A percentile compares a stretch with the other conserved stretches of the same genome.
phyloP scores from a whole-genome alignment of 2,113 vertebrate genomes.

The Apteryx owenii region DNA sequence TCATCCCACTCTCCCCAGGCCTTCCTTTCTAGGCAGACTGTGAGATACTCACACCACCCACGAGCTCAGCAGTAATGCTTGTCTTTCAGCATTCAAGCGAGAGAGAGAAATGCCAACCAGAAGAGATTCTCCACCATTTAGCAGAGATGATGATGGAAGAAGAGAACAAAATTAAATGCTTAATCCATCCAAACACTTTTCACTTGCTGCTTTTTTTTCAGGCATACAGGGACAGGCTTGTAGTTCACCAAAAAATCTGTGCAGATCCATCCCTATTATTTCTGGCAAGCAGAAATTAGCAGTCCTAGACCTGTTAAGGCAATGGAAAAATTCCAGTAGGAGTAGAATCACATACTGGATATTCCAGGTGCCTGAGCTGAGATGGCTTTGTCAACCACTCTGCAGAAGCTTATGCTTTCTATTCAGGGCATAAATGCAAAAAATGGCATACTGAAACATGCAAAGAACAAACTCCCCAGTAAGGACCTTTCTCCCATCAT shows the following conservation, averaged over 20 bases:
- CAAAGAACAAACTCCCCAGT: neutral
- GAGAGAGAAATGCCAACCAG: neutral
- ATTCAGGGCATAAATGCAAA: neutral
- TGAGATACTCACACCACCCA: neutral
- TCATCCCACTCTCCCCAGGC: neutral
- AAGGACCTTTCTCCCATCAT: neutral
- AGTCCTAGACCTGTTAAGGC: neutral
- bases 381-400: neutral
- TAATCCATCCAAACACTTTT: neutral
- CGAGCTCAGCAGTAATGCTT: neutral
- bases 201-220: neutral
- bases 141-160: neutral
- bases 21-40: neutral
- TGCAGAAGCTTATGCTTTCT: neutral
- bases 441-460: neutral
- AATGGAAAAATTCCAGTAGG: neutral
- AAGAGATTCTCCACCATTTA: fast-evolving
- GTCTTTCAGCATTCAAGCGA: neutral
- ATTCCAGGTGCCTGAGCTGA: neutral
- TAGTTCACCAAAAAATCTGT: neutral
- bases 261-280: neutral
- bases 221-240: neutral
- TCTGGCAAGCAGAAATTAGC: neutral
- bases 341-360: neutral
- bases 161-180: neutral